phyloP scores from a whole-genome alignment of 2,113 vertebrate genomes.

The Acanthochromis polyacanthus region DNA sequence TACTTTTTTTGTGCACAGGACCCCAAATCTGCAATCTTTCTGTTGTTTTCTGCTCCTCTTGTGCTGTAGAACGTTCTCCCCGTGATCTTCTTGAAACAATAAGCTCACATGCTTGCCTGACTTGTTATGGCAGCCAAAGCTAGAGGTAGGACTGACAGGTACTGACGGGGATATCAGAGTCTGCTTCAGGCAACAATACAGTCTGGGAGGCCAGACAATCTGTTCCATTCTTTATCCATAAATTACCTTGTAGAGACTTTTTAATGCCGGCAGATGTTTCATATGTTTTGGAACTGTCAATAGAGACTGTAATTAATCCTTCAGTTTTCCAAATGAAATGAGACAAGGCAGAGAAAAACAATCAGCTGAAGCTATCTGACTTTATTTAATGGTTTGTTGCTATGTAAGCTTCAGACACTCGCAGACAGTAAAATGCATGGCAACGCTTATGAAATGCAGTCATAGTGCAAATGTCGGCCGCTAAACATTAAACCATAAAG shows the following conservation, averaged over 20 bases:
- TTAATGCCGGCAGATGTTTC: slow-evolving; percentile 31
- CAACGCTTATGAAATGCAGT: slow-evolving; percentile 24
- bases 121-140: slow-evolving; percentile 30
- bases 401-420: background rate
- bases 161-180: slow-evolving; percentile 29
- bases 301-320: slow-evolving; percentile 20
- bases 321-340: slow-evolving; percentile 8
- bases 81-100: background rate
- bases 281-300: slow-evolving; percentile 15
- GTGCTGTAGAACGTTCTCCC: background rate
- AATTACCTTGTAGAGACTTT: slow-evolving; percentile 43
- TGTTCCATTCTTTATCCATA: slow-evolving; percentile 53
- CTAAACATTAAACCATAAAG: slow-evolving; percentile 45
- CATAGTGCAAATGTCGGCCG: slow-evolving; percentile 2
- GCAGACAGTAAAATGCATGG: slow-evolving; percentile 10
- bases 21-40: background rate
- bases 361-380: background rate
- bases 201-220: slow-evolving; percentile 53
- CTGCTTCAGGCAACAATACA: slow-evolving; percentile 52
- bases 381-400: slow-evolving; percentile 40
- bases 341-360: background rate
- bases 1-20: background rate
- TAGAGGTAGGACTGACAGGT: slow-evolving; percentile 36
- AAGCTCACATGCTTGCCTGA: slow-evolving; percentile 24
- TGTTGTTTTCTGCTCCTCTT: background rate